These are phyloP conservation scores for Astropecten irregularis DNA, from an alignment of 53 echinoderm and acorn worm species.

Conservation along the genomic window DNA sequence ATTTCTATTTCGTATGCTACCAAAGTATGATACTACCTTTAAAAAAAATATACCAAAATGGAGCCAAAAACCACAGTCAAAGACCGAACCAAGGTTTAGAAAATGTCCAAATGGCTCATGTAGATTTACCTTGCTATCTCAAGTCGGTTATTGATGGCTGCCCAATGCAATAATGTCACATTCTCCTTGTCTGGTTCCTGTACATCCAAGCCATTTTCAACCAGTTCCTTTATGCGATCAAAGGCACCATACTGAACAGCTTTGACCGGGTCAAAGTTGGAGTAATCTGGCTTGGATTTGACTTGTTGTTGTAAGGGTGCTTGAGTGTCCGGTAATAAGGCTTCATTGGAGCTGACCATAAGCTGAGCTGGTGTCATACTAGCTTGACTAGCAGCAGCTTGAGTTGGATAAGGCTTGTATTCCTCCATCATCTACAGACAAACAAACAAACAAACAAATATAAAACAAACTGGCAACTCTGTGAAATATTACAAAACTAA, in stretches of 20 bases:
- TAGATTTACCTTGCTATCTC: slow-evolving; percentile 91
- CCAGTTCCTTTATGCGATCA: slow-evolving; percentile 75
- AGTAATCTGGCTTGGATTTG: slow-evolving; percentile 45
- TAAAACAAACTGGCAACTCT: not conserved
- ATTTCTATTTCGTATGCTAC: no score
- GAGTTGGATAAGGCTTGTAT: slow-evolving; percentile 85
- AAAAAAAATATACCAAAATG: no score
- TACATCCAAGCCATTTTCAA: slow-evolving; percentile 84
- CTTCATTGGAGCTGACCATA: slow-evolving; percentile 30
- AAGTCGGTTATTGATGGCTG: slow-evolving; percentile 87
- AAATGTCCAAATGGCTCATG: no score
- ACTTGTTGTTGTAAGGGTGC: not conserved
- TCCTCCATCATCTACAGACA: not conserved
- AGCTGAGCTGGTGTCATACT: slow-evolving; percentile 42
- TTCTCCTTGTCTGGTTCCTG: slow-evolving; percentile 85
- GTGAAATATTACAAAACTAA: not conserved
- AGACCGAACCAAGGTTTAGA: no score
- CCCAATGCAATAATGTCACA: slow-evolving; percentile 90
- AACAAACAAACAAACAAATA: not conserved
- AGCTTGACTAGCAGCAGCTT: slow-evolving; percentile 38
- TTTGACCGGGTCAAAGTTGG: slow-evolving; percentile 77
- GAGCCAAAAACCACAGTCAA: no score
- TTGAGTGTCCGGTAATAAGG: not conserved
- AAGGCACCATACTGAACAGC: slow-evolving; percentile 91
- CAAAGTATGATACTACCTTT: no score